These are phyloP conservation scores for Auanema sp. DNA, from an alignment of 2,888 invertebrate species.

Conservation along the genomic window DNA sequence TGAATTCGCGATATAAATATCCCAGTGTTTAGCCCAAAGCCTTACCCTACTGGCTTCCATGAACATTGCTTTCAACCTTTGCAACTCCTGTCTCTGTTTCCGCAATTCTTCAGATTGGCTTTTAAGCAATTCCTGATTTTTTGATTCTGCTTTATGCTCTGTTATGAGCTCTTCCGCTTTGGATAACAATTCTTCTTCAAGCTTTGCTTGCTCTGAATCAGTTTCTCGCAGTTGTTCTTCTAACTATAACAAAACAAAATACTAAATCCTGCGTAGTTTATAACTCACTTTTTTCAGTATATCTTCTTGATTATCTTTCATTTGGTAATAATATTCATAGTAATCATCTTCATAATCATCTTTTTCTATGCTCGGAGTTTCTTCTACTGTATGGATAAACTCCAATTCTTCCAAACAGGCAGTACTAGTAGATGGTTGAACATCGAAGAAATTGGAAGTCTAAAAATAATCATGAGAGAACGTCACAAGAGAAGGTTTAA, in stretches of 20 bases:
- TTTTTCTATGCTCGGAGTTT: neutral
- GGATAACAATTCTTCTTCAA: neutral
- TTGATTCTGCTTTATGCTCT: neutral
- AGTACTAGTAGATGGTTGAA: neutral
- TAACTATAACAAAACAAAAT: too few relatives aligned
- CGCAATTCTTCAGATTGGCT: neutral
- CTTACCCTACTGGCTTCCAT: constrained; percentile 12
- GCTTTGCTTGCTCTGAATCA: neutral
- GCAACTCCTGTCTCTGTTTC: neutral
- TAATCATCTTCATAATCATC: neutral
- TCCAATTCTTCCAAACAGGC: neutral
- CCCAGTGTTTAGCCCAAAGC: too few relatives aligned
- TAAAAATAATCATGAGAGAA: neutral
- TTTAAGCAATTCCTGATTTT: neutral
- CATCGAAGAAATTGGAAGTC: neutral
- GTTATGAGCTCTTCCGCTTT: neutral
- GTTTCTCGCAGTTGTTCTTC: neutral
- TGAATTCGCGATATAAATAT: constrained; percentile 3
- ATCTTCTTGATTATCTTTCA: constrained; percentile 13
- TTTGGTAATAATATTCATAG: neutral
- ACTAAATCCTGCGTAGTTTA: too few relatives aligned
- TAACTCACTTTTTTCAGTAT: neutral
- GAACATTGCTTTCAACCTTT: constrained; percentile 3
- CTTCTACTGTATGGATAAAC: neutral
- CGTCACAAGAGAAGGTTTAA: constrained; percentile 4